Percentiles rank a stretch among this genome's conserved stretches.
Conservation (phyloP, 2,888 invertebrate species). For the Pimpla rufipes region DNA sequence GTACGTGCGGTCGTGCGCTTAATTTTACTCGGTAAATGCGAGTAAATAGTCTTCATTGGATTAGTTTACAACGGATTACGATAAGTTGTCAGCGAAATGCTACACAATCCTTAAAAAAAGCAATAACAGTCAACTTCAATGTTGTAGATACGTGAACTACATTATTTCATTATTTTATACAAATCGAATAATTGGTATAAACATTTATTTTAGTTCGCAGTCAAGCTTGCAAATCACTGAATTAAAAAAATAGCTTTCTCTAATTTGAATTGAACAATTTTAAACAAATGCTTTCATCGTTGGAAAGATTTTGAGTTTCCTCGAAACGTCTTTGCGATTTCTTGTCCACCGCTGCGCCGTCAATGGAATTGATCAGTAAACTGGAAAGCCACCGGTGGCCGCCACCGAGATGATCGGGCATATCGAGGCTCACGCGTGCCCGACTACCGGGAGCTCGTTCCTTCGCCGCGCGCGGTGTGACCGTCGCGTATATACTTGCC, state of each 20-base stretch:
- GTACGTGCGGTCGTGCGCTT: neutral
- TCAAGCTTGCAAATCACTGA: neutral
- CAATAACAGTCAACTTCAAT: neutral
- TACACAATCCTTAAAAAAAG: no score
- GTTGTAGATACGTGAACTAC: neutral
- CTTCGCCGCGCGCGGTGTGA: constrained; percentile 39
- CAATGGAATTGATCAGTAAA: constrained; percentile 64
- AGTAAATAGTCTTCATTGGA: neutral
- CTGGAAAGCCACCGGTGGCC: constrained; percentile 63
- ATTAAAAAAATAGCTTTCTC: no score
- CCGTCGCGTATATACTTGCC: constrained; percentile 58
- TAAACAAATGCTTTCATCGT: neutral
- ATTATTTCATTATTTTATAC: neutral
- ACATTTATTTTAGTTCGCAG: neutral
- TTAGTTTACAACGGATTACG: neutral
- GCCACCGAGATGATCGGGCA: constrained; percentile 61
- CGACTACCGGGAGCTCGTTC: constrained; percentile 32
- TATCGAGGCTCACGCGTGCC: constrained; percentile 26
- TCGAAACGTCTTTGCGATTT: neutral
- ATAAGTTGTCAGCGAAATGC: neutral
- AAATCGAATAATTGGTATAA: neutral
- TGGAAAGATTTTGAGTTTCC: neutral
- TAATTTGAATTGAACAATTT: neutral
- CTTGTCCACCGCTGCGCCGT: neutral
- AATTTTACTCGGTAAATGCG: no score